phyloP scores from a whole-genome alignment of 2,888 invertebrate genomes.

The Corythucha ciliata region DNA sequence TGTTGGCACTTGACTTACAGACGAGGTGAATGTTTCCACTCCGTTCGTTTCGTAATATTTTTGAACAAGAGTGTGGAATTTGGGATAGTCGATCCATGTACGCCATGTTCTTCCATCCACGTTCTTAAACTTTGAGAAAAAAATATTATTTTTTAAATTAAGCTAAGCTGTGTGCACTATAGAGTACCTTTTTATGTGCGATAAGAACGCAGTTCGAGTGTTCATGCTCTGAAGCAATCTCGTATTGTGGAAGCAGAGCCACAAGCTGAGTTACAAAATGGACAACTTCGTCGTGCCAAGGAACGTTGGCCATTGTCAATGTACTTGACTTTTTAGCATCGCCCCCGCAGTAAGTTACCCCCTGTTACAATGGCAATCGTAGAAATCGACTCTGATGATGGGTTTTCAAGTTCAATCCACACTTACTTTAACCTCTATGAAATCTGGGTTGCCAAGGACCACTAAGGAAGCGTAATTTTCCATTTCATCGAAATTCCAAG shows the following conservation, averaged over 20 bases:
- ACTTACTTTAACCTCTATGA: slow-evolving; percentile 50
- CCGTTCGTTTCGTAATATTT: slow-evolving; percentile 41
- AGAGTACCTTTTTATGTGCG: slow-evolving; percentile 44
- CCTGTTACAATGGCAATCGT: slow-evolving; percentile 39
- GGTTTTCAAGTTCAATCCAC: slow-evolving; percentile 4
- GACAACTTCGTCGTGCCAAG: slow-evolving; percentile 51
- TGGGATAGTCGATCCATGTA: slow-evolving; percentile 51
- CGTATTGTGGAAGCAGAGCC: slow-evolving; percentile 44
- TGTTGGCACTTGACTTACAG: slow-evolving; percentile 34
- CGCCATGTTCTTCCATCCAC: slow-evolving; percentile 46
- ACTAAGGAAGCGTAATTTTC: slow-evolving; percentile 48
- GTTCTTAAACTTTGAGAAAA: too few species aligned
- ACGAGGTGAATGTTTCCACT: slow-evolving; percentile 42
- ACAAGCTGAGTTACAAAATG: slow-evolving; percentile 44
- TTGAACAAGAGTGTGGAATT: slow-evolving; percentile 44
- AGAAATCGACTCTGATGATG: too few species aligned
- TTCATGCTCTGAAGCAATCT: slow-evolving; percentile 49
- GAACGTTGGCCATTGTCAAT: slow-evolving; percentile 51
- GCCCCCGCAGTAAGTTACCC: slow-evolving; percentile 50
- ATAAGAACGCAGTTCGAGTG: slow-evolving; percentile 51
- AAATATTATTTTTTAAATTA: too few species aligned
- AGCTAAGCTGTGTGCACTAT: not conserved
- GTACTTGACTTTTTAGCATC: slow-evolving; percentile 44
- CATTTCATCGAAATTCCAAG: slow-evolving; percentile 49
- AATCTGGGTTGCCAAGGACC: slow-evolving; percentile 47